Percentiles rank a stretch among this genome's conserved stretches.
These are phyloP conservation scores for Rana temporaria DNA, from an alignment of 2,113 vertebrate species.

Conservation along the genomic window DNA sequence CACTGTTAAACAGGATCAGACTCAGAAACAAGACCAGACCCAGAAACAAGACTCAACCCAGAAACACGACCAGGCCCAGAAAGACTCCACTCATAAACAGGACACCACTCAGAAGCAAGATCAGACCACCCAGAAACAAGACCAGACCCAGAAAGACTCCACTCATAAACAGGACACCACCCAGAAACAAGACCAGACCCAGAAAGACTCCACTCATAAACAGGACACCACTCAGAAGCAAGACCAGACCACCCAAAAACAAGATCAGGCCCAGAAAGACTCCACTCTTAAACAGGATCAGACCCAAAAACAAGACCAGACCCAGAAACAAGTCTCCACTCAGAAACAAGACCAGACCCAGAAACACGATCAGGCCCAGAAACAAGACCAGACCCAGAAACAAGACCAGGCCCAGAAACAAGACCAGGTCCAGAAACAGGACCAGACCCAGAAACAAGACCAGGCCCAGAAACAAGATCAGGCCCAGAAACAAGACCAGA, in stretches of 20 bases:
- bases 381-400: neutral
- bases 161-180: too few species aligned
- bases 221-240: neutral
- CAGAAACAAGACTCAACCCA: neutral
- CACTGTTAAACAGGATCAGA: neutral
- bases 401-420: neutral
- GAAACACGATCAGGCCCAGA: neutral
- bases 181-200: neutral
- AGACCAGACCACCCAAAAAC: too few species aligned
- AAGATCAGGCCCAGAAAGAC: too few species aligned
- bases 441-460: neutral
- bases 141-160: neutral
- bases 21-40: neutral
- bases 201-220: too few species aligned
- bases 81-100: neutral
- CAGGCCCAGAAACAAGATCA: too few species aligned
- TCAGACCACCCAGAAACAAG: neutral
- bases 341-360: conserved; percentile 7
- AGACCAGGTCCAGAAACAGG: neutral
- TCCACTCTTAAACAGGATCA: too few species aligned
- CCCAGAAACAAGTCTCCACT: too few species aligned
- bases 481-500: too few species aligned
- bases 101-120: neutral
- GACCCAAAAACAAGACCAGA: too few species aligned
- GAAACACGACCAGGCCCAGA: neutral